These are phyloP conservation scores for Periplaneta americana DNA, from an alignment of 1,140 invertebrate species.

Conservation along the genomic window DNA sequence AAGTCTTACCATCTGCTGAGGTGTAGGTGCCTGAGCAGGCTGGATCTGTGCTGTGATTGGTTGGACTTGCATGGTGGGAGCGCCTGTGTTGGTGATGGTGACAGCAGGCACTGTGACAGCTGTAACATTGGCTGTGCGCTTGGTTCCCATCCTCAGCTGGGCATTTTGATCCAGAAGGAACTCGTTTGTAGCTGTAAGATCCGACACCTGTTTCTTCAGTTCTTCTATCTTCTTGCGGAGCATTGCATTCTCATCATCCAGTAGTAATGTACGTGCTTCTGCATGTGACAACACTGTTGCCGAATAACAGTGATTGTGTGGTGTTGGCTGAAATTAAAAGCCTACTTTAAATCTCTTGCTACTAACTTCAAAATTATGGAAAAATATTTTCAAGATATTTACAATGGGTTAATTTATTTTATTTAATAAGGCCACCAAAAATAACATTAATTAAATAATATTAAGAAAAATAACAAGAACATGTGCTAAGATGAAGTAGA, in stretches of 20 bases:
- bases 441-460: too few species aligned
- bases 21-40: constrained; percentile 19
- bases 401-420: too few species aligned
- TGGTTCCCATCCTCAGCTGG: constrained; percentile 60
- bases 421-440: too few species aligned
- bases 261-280: not conserved
- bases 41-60: constrained; percentile 20
- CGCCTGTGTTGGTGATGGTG: constrained; percentile 25
- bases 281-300: constrained; percentile 3
- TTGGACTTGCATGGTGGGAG: constrained; percentile 25
- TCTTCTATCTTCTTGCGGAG: constrained; percentile 67
- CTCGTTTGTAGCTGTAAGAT: constrained; percentile 74
- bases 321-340: not conserved
- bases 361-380: too few species aligned
- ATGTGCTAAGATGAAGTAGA: too few species aligned
- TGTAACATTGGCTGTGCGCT: constrained; percentile 43
- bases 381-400: too few species aligned
- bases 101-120: constrained; percentile 36
- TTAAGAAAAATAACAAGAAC: too few species aligned
- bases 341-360: too few species aligned
- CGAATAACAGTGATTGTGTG: not conserved
- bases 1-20: constrained; percentile 13
- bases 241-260: constrained; percentile 60
- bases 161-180: constrained; percentile 78
- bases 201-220: constrained; percentile 61